Base-by-base conservation (phyloP, 1,140 invertebrate genomes). In the Drosophila bocki region DNA sequence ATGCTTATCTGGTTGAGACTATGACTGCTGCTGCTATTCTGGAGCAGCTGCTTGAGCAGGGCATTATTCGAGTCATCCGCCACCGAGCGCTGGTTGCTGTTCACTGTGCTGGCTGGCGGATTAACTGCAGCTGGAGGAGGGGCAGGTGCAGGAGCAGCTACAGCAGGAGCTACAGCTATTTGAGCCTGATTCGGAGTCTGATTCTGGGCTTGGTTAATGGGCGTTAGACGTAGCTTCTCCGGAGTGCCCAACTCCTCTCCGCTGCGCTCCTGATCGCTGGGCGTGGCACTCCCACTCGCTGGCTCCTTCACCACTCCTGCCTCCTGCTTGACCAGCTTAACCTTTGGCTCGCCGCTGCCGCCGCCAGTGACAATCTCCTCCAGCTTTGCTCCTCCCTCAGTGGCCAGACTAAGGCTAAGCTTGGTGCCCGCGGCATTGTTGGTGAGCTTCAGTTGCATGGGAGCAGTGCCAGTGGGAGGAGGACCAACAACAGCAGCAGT, bases 1-100 rank as follows among this genome's bases (percentile, higher is more conserved):
- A 88, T 82, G 17, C 78, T 80, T 11, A 93, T 65, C 93, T 93
- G 80, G 91, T 93, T 84, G 26, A 90, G 72, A 19, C 92, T 92
- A 41, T 94, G 94, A 12, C 53, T 95, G 90, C 95, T 96, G 7
- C 94, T 96, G 11, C 96, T 97, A 79, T 97, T 98, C 92, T 98
- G 97, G 19, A 99, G 92, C 29, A 99, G 93, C 92, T 98, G 97
- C 87, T 98, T 98, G 19, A 99, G 92, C 17, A 99, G 92, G 11
- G 98, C 97, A 93, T 98, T 98, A 91, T 98, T 97, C 2, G 96
- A 96, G 75, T 97, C 96, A 80, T 97, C 96, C 50, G 94, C 94
- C 75, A 96, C 96, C 51, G 94, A 94, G 81, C 94, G 95, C 41
- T 78, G 42, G n/a, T 42, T 62, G 37, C 39, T 67, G 51, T 13